Evolutionary conservation across 2,888 invertebrate species (phyloP).

Genomic region (Idaea straminata): DNA sequence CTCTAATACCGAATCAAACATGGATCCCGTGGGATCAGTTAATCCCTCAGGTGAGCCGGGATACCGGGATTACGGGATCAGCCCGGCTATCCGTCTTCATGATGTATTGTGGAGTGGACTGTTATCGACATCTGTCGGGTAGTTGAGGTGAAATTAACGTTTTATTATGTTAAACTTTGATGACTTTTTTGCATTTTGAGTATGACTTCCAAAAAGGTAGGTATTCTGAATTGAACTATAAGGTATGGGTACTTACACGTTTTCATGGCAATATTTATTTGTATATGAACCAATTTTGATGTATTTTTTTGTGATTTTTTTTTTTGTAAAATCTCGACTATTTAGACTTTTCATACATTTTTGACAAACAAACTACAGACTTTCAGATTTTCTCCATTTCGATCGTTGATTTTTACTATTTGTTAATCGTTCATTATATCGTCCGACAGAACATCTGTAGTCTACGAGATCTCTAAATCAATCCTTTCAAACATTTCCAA

Average conservation of each 20-base stretch:
- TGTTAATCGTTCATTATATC: too few species aligned
- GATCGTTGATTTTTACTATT: too few species aligned
- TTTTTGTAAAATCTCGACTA: too few species aligned
- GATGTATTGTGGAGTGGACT: constrained; percentile 58
- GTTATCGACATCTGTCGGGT: constrained; percentile 57
- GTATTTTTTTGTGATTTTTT: too few species aligned
- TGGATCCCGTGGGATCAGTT: constrained; percentile 40
- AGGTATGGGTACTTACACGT: too few species aligned
- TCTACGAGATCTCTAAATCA: neutral
- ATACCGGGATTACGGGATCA: constrained; percentile 47
- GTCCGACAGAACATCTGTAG: neutral
- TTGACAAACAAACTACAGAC: too few species aligned
- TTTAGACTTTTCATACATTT: too few species aligned
- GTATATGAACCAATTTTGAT: too few species aligned
- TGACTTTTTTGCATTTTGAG: neutral
- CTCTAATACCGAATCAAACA: constrained; percentile 39
- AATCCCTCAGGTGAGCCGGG: constrained; percentile 64
- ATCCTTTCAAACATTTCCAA: constrained; percentile 1
- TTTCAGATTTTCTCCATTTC: too few species aligned
- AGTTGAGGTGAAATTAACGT: neutral
- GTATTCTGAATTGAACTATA: too few species aligned
- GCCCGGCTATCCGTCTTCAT: constrained; percentile 55
- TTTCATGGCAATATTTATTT: too few species aligned
- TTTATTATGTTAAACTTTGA: neutral
- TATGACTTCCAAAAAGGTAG: too few species aligned